A percentile compares a stretch with the other conserved stretches of the same genome.
These are phyloP conservation scores for Diadophis punctatus DNA, from an alignment of 2,113 vertebrate species.

Conservation along the genomic window DNA sequence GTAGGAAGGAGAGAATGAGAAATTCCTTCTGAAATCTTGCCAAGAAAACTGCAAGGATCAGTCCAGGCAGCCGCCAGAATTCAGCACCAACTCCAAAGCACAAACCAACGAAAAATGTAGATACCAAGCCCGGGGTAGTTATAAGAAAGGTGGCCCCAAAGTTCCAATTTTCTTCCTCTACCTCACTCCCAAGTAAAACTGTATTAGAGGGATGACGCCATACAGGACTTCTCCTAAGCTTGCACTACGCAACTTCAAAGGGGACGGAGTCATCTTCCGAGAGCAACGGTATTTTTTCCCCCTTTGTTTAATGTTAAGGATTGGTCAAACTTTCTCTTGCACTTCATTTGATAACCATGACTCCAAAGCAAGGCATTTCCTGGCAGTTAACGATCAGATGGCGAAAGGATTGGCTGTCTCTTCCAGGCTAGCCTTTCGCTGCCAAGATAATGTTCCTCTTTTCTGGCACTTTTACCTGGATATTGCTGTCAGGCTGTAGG, in stretches of 20 bases:
- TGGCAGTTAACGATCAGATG: constrained; percentile 26
- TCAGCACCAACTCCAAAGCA: background rate
- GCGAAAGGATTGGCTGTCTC: constrained; percentile 29
- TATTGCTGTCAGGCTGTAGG: background rate
- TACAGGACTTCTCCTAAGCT: background rate
- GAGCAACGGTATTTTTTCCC: background rate
- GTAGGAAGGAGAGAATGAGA: background rate
- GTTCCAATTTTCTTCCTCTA: background rate
- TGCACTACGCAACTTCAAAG: background rate
- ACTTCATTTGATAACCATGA: constrained; percentile 12
- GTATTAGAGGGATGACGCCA: background rate
- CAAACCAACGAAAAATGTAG: background rate
- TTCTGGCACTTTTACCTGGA: constrained; percentile 13
- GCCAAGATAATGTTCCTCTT: constrained; percentile 33
- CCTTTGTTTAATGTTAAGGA: background rate
- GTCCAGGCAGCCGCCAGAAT: background rate
- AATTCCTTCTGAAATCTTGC: background rate
- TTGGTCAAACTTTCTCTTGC: constrained; percentile 20
- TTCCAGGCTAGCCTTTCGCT: constrained; percentile 40
- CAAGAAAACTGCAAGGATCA: background rate
- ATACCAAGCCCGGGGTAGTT: background rate
- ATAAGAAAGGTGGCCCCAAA: background rate
- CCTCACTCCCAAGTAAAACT: background rate
- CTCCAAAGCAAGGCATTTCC: constrained; percentile 32
- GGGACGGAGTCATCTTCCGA: background rate